These are phyloP conservation scores for Smittia aterrima DNA, from an alignment of 2,888 invertebrate genomes.

Conservation along the genomic window DNA sequence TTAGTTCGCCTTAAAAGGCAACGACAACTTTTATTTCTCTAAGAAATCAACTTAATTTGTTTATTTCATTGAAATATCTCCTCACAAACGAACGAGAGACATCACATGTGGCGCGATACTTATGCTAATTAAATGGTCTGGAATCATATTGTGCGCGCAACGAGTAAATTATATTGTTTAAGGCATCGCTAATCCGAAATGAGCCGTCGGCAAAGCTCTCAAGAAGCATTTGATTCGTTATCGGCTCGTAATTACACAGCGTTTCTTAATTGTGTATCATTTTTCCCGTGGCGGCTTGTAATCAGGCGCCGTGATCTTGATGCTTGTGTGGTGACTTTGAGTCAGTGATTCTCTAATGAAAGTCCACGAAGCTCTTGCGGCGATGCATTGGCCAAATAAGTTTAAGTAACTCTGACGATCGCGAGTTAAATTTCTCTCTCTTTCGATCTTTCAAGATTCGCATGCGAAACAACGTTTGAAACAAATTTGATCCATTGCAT, in stretches of 20 bases:
- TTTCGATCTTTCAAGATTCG: too few species aligned
- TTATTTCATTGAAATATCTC: neutral
- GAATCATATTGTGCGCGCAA: neutral
- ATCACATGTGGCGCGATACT: neutral
- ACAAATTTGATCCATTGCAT: slow-evolving; percentile 26
- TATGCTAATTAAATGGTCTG: neutral
- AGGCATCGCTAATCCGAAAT: neutral
- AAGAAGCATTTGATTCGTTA: neutral
- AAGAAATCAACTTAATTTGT: slow-evolving; percentile 14
- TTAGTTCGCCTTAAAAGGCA: slow-evolving; percentile 14
- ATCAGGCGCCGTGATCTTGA: neutral
- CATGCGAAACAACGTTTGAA: slow-evolving; percentile 15
- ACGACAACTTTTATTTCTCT: slow-evolving; percentile 30
- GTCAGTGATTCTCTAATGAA: too few species aligned
- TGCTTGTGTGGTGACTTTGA: neutral
- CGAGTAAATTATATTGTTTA: neutral
- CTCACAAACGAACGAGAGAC: neutral
- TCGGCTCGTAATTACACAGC: neutral
- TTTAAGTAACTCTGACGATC: too few species aligned
- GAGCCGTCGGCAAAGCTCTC: neutral
- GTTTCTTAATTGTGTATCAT: neutral
- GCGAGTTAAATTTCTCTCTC: too few species aligned
- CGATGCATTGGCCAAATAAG: too few species aligned
- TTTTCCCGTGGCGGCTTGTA: neutral
- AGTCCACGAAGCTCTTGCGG: too few species aligned